These are phyloP conservation scores for Griposia aprilina DNA, from an alignment of 2,888 invertebrate genomes.

Conservation along the genomic window DNA sequence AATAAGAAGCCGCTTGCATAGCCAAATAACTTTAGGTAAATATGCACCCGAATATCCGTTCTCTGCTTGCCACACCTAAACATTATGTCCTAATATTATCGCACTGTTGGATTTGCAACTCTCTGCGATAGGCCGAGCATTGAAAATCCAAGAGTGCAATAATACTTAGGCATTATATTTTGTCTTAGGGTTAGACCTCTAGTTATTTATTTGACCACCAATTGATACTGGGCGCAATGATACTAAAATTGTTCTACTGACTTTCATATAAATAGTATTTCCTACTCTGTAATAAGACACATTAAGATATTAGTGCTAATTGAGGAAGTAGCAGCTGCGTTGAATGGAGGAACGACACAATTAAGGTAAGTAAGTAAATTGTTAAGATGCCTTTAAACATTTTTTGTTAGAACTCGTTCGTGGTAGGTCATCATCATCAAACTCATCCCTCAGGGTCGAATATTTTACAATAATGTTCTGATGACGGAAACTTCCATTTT, in stretches of 20 bases:
- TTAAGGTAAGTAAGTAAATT: background rate
- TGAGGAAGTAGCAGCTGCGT: constrained; percentile 10
- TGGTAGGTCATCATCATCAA: too few species aligned
- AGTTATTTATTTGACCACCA: background rate
- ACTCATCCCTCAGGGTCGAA: too few species aligned
- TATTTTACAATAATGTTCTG: background rate
- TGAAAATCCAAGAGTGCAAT: background rate
- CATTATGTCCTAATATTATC: background rate
- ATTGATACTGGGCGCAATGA: background rate
- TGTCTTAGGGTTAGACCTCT: too few species aligned
- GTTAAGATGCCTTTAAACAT: background rate
- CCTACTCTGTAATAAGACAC: constrained; percentile 39
- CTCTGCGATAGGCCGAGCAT: background rate
- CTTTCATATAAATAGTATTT: constrained; percentile 36
- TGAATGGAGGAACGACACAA: background rate
- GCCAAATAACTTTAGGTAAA: too few species aligned
- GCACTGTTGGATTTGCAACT: background rate
- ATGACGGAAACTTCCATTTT: background rate
- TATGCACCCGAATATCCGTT: too few species aligned
- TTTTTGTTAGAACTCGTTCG: background rate
- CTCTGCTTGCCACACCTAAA: background rate
- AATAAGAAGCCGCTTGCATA: too few species aligned
- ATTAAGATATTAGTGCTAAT: constrained; percentile 34
- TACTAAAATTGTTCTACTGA: constrained; percentile 33
- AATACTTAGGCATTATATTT: background rate